phyloP scores from a whole-genome alignment of 2,888 invertebrate species.

The Magallana nippona region DNA sequence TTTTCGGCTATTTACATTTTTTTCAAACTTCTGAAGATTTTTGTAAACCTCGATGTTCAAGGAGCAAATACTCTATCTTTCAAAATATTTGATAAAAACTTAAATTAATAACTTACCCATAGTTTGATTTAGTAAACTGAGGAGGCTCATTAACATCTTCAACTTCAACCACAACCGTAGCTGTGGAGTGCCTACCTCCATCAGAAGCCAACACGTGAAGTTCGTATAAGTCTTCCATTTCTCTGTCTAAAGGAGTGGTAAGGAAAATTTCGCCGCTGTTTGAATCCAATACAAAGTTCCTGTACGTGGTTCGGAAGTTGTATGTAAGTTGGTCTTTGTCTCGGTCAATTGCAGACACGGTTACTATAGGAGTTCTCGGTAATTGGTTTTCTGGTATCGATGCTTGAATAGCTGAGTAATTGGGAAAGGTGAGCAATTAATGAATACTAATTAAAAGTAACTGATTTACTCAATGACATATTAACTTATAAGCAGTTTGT shows the following conservation, averaged over 20 bases:
- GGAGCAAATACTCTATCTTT: too few relatives aligned
- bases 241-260: slow-evolving; percentile 53
- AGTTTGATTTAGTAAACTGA: neutral
- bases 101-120: slow-evolving; percentile 3
- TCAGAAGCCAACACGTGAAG: slow-evolving; percentile 55
- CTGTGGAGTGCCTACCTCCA: slow-evolving; percentile 32
- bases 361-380: slow-evolving; percentile 43
- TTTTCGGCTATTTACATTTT: too few relatives aligned
- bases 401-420: neutral
- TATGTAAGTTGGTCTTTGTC: slow-evolving; percentile 47
- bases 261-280: slow-evolving; percentile 53
- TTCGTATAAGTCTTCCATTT: slow-evolving; percentile 45
- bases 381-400: slow-evolving; percentile 46
- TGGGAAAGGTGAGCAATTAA: too few relatives aligned
- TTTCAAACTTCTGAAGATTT: too few relatives aligned
- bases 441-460: too few relatives aligned
- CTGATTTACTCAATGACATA: too few relatives aligned
- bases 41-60: too few relatives aligned
- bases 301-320: slow-evolving; percentile 36
- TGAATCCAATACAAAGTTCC: slow-evolving; percentile 52
- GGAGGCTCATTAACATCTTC: slow-evolving; percentile 34
- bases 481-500: too few relatives aligned
- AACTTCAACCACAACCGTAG: slow-evolving; percentile 33
- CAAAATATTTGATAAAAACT: too few relatives aligned
- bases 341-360: slow-evolving; percentile 51